phyloP scores from a whole-genome alignment of 2,888 invertebrate species.

The Troides oblongomaculatus region DNA sequence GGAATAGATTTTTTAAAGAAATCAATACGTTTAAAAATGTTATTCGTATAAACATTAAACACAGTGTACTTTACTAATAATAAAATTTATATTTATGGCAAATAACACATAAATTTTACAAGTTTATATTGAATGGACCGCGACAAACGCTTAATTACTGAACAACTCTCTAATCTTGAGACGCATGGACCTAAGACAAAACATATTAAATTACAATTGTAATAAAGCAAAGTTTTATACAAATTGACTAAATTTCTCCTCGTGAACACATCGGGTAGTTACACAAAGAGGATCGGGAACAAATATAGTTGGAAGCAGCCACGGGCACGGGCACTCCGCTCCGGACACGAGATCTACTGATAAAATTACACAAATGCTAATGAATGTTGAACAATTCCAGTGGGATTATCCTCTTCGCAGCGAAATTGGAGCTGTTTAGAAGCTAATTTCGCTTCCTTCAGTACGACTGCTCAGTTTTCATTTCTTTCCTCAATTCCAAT shows the following conservation, averaged over 20 bases:
- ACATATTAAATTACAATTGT: neutral
- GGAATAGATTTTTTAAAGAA: no score
- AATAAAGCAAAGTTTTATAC: conserved; percentile 11
- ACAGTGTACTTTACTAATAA: no score
- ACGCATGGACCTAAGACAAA: neutral
- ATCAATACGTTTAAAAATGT: no score
- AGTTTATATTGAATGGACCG: neutral
- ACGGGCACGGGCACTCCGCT: conserved; percentile 29
- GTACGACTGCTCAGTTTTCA: conserved; percentile 33
- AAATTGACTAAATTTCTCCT: conserved; percentile 28
- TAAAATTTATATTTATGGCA: no score
- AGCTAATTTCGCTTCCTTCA: conserved; percentile 50
- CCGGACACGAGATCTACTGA: conserved; percentile 49
- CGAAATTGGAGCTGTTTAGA: conserved; percentile 62
- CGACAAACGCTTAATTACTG: neutral
- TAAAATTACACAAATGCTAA: conserved; percentile 75
- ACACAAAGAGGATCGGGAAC: conserved; percentile 49
- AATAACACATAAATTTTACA: no score
- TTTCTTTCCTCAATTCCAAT: neutral
- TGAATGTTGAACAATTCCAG: conserved; percentile 62
- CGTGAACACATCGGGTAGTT: conserved; percentile 44
- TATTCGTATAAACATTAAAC: no score
- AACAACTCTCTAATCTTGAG: neutral
- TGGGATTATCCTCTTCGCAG: conserved; percentile 63
- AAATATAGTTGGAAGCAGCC: conserved; percentile 43